Conservation (phyloP, 2,113 vertebrate genomes). For the Cinclus cinclus region DNA sequence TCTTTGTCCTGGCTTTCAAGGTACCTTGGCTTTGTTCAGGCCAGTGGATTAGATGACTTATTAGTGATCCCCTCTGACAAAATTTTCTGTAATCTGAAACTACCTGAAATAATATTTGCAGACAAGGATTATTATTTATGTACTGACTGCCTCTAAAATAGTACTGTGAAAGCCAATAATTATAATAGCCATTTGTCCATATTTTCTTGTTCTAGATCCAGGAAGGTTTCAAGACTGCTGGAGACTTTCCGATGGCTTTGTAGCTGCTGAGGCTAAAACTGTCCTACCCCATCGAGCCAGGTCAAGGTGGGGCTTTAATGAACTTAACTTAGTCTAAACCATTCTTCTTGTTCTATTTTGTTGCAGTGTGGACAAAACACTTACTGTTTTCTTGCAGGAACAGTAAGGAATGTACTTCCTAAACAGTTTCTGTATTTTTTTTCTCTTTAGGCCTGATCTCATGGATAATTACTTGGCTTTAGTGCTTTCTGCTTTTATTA, state of each 20-base stretch:
- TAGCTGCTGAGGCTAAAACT: conserved; percentile 96
- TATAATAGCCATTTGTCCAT: not conserved
- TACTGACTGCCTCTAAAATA: not conserved
- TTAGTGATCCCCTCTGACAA: not conserved
- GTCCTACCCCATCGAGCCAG: conserved; percentile 93
- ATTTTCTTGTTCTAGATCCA: conserved; percentile 80
- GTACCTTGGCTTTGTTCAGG: not conserved
- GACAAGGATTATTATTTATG: not conserved
- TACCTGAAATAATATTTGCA: not conserved
- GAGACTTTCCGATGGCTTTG: conserved; percentile 96
- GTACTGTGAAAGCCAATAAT: not conserved
- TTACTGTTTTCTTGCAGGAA: not conserved
- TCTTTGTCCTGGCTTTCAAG: not conserved
- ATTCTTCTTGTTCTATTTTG: not conserved
- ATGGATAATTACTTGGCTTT: conserved; percentile 98
- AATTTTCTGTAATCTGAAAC: not conserved
- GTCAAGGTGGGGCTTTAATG: conserved; percentile 82
- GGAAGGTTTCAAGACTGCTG: conserved; percentile 94
- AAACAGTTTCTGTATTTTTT: not conserved
- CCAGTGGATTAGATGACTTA: not conserved
- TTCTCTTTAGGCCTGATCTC: conserved; percentile 86
- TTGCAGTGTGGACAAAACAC: not conserved
- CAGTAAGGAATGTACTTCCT: not conserved
- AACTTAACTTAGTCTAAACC: not conserved
- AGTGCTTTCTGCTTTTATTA: conserved; percentile 94